phyloP scores from a whole-genome alignment of 2,797 vertebrate species.

The Rhinoraja longicauda region DNA sequence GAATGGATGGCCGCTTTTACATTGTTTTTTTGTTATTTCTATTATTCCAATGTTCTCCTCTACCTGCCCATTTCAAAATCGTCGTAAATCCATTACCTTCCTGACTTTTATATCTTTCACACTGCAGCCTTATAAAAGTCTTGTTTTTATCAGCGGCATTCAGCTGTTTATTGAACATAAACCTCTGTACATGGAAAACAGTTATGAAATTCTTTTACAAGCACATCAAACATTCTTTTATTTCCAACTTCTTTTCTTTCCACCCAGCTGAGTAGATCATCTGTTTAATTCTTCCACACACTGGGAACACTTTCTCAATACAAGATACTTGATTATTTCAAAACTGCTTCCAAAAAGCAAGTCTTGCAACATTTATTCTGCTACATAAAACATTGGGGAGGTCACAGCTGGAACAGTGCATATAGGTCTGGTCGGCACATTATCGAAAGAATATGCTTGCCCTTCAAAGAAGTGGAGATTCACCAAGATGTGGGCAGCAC shows the following conservation, averaged over 20 bases:
- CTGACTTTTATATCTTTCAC: neutral
- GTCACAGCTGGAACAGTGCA: too few relatives aligned
- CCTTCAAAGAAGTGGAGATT: too few relatives aligned
- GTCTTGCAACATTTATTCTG: neutral
- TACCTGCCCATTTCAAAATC: too few relatives aligned
- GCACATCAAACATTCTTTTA: neutral
- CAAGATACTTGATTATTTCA: neutral
- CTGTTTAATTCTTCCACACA: neutral
- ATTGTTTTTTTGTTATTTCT: neutral
- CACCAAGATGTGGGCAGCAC: too few relatives aligned
- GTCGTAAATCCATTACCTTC: neutral
- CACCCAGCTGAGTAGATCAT: neutral
- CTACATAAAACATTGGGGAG: neutral
- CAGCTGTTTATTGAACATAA: constrained; percentile 4
- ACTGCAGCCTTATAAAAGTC: neutral
- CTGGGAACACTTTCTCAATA: neutral
- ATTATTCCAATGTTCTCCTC: too few relatives aligned
- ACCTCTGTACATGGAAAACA: neutral
- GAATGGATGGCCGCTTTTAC: neutral
- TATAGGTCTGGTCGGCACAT: too few relatives aligned
- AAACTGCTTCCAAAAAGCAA: neutral
- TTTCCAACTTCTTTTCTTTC: neutral
- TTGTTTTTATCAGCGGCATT: neutral
- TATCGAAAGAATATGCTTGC: too few relatives aligned
- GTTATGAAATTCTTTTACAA: neutral